Percentiles rank a stretch among this genome's conserved stretches.
Conservation (phyloP, 2,113 vertebrate species). For the Actenoides lindsayi region DNA sequence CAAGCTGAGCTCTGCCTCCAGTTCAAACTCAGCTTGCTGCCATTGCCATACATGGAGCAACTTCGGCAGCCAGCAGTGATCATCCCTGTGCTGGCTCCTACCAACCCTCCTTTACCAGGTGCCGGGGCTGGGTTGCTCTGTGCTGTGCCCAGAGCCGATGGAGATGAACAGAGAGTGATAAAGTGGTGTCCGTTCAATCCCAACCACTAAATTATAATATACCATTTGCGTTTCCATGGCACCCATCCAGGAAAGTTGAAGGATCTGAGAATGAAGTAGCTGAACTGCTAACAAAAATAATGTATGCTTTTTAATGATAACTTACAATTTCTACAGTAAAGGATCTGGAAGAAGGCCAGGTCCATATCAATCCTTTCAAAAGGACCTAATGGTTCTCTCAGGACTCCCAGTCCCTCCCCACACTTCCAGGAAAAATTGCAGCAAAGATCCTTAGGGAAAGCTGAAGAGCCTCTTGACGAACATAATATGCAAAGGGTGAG, state of each 20-base stretch:
- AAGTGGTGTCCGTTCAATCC: neutral
- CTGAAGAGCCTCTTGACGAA: neutral
- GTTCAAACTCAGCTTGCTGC: neutral
- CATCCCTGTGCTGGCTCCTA: neutral
- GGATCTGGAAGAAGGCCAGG: constrained; percentile 41
- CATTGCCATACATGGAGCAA: neutral
- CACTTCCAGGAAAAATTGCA: constrained; percentile 47
- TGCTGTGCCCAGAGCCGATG: neutral
- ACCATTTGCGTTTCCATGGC: constrained; percentile 21
- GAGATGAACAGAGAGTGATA: neutral
- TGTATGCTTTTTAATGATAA: constrained; percentile 18
- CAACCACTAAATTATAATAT: neutral
- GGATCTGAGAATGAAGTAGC: neutral
- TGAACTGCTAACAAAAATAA: constrained; percentile 35
- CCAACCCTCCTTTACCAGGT: neutral
- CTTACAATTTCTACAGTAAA: neutral
- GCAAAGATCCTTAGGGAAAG: constrained; percentile 17
- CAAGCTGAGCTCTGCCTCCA: neutral
- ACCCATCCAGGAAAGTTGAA: constrained; percentile 22
- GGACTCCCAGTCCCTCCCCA: constrained; percentile 5
- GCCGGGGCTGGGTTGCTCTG: neutral
- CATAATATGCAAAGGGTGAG: neutral
- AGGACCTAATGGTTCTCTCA: constrained; percentile 38
- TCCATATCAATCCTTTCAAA: constrained; percentile 39
- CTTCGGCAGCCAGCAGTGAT: neutral